Percentiles rank a stretch among this genome's conserved stretches.
phyloP scores from a whole-genome alignment of 2,113 vertebrate genomes.

The Isichthys henryi region DNA sequence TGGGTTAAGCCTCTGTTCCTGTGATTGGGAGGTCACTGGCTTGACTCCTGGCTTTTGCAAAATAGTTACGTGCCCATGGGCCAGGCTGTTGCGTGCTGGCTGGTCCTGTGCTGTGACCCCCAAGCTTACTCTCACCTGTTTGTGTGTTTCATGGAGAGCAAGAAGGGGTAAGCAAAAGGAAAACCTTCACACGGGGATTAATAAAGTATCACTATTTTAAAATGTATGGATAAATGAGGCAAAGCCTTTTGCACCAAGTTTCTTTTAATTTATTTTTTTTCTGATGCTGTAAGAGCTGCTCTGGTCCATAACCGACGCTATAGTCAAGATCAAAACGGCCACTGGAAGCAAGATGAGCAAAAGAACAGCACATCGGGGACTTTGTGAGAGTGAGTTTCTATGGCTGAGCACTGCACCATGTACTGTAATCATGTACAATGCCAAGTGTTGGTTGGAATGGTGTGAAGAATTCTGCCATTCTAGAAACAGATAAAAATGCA shows the following conservation, averaged over 20 bases:
- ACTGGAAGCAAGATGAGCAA: neutral
- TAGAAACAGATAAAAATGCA: neutral
- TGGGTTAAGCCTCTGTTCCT: neutral
- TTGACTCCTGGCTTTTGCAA: neutral
- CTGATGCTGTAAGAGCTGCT: neutral
- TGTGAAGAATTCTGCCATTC: neutral
- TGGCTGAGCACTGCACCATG: neutral
- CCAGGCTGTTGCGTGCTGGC: neutral
- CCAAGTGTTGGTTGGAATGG: neutral
- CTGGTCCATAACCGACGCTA: neutral
- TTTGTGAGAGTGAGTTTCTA: neutral
- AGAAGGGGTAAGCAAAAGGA: neutral
- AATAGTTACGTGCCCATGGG: neutral
- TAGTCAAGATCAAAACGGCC: neutral
- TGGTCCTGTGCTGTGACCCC: neutral
- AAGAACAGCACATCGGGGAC: neutral
- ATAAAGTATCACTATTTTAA: neutral
- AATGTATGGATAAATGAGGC: neutral
- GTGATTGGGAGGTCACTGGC: neutral
- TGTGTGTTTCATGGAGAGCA: neutral
- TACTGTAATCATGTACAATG: neutral
- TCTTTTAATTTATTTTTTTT: neutral
- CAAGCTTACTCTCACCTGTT: neutral
- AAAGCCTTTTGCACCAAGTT: neutral
- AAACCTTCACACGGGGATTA: neutral